Evolutionary conservation across 2,113 vertebrate species (phyloP), one percentile per base, ranked within the genome.

Genomic region (Hippoglossus stenolepis): DNA sequence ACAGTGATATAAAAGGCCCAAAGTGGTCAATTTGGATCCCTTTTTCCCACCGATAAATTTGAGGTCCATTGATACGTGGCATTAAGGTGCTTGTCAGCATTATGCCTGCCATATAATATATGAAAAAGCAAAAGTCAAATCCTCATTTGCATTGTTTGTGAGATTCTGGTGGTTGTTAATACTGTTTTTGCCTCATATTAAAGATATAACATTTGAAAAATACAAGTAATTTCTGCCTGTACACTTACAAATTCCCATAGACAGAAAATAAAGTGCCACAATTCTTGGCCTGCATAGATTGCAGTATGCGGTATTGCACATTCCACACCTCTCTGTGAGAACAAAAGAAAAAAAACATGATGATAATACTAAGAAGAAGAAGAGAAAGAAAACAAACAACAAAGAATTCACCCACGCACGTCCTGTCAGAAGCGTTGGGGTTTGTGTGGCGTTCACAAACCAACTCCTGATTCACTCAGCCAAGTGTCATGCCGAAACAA

Each of bases 271-370:
- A 95, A 94, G 92, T 93, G 93, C 93, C 91, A 91, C 92, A 86
- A 90, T 94, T 94, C 91, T 94, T 94, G 94, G 93, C 93, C 94
- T 95, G 95, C 94, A 95, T 95, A 95, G 94, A 91, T 94, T 94
- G 93, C 94, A 94, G 93, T 93, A 87, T 91, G 92, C 88, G 80
- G 90, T 94, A 94, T 94, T 94, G 93, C 93, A 94, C 94, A 87
- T 93, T 92, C 89, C 90, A 91, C 89, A 86, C 73, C 85, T 87
- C 86, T 87, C 89, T 89, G 84, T 84, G 83, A 90, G 82, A 87
- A 87, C 63, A 83, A 73, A 85, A 80, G 38, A 40, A 43, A 43
- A 43, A 38, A 79, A 18, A 73, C 23, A 80, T 85, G 73, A 80
- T 70, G 58, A 70, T n/a, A 63, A 63, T 24, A 18, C 18, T 20